Evolutionary conservation across 2,888 invertebrate genomes (phyloP).

Genomic region (Deroplatys truncata): DNA sequence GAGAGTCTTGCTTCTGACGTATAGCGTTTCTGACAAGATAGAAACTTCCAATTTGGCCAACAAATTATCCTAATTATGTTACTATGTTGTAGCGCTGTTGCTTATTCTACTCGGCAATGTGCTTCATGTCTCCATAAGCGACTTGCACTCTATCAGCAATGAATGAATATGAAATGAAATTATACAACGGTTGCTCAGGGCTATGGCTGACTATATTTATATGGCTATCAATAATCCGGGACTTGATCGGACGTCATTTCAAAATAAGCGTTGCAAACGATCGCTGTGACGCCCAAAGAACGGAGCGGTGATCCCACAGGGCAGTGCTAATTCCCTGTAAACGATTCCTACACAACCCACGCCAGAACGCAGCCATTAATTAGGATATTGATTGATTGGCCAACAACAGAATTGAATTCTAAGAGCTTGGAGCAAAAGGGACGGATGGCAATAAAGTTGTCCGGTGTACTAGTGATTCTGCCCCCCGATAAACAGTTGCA

Average conservation of each 20-base stretch:
- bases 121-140: neutral
- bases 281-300: neutral
- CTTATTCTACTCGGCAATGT: no score
- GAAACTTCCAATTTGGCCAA: no score
- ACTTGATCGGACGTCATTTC: neutral
- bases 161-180: neutral
- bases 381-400: constrained; percentile 1
- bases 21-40: no score
- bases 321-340: neutral
- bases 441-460: neutral
- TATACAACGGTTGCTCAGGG: no score
- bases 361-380: neutral
- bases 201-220: neutral
- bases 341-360: neutral
- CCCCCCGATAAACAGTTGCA: neutral
- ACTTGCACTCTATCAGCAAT: neutral
- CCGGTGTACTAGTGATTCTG: neutral
- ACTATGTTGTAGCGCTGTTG: no score
- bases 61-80: no score
- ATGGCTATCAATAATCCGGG: neutral
- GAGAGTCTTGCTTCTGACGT: no score
- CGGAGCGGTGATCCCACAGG: neutral
- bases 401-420: neutral
- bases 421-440: neutral
- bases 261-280: neutral